Evolutionary conservation across 2,888 invertebrate genomes (phyloP), one percentile per base, ranked within the genome.

Genomic region (Nasonia oneida): DNA sequence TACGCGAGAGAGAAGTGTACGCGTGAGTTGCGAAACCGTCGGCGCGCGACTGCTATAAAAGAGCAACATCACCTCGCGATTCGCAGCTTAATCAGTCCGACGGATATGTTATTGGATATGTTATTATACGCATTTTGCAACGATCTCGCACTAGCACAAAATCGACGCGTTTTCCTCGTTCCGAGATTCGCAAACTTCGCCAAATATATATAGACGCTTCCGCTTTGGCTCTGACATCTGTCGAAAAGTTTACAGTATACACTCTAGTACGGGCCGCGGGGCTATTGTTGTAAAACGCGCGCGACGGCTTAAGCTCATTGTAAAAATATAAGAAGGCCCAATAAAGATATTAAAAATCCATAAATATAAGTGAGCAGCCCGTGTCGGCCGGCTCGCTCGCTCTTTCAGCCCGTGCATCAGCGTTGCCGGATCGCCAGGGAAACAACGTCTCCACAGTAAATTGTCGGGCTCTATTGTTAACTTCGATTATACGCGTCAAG

Each of bases 331-430:
- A 79, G 75, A n/a, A 75, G 42, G 50, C 47, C 80, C 80, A 84
- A 84, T 84, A 84, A 84, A 84, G 50, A 74, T 47, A 23, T 67
- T 80, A 84, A 84, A 84, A 84, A 78, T 80, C 80, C 84, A 84
- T 84, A 84, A 84, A 84, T 84, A 83, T 84, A 83, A 78, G 50
- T 61, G 73, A 39, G 18, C 23, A 57, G 71, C 64, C 64, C 23
- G 39, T 6, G 15, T 18, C 14, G 14, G 18, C 6, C 4, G 15
- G 3, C 15, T 3, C 15, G 14, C 15, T 15, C 4, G 29, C 29
- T 29, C 29, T 29, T 29, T 29, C 29, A 29, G 29, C 1, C 29
- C 29, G 29, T 29, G 29, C 29, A 1, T 29, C 29, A 29, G 29
- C 1, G 29, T 2, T 3, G 4, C n/a, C 57, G n/a, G 29, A 29